phyloP scores from a whole-genome alignment of 2,888 invertebrate genomes.

The Drosophila melanocephala region DNA sequence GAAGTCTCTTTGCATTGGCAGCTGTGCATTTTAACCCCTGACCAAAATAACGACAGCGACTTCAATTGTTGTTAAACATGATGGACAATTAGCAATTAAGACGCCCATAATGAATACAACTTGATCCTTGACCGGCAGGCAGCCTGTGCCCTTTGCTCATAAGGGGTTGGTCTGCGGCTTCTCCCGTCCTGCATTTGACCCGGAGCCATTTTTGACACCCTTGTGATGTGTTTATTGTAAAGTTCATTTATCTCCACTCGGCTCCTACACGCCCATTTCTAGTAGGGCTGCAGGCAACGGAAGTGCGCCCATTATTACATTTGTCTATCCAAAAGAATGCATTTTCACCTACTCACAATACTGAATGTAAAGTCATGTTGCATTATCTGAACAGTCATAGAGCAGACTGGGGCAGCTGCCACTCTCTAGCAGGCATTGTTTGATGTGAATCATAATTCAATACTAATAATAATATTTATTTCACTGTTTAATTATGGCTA shows the following conservation, averaged over 20 bases:
- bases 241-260: conserved; percentile 56
- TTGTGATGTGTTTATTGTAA: conserved; percentile 63
- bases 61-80: conserved; percentile 64
- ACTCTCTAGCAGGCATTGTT: not conserved
- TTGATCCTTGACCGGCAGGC: conserved; percentile 27
- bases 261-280: conserved; percentile 58
- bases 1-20: conserved; percentile 52
- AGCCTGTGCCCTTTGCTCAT: not conserved
- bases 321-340: not conserved
- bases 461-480: not conserved
- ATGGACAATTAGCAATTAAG: conserved; percentile 66
- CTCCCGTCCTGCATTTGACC: conserved; percentile 13
- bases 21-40: conserved; percentile 49
- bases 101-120: conserved; percentile 30
- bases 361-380: not conserved
- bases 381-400: not conserved
- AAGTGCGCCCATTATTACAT: conserved; percentile 24
- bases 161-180: conserved; percentile 43
- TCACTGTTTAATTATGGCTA: not conserved
- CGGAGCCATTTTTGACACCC: conserved; percentile 73
- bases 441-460: not conserved
- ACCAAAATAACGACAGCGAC: conserved; percentile 6
- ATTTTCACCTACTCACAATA: not conserved
- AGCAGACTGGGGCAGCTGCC: not conserved
- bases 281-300: conserved; percentile 34